phyloP scores from a whole-genome alignment of 2,113 vertebrate species.

The Chroicocephalus ridibundus region DNA sequence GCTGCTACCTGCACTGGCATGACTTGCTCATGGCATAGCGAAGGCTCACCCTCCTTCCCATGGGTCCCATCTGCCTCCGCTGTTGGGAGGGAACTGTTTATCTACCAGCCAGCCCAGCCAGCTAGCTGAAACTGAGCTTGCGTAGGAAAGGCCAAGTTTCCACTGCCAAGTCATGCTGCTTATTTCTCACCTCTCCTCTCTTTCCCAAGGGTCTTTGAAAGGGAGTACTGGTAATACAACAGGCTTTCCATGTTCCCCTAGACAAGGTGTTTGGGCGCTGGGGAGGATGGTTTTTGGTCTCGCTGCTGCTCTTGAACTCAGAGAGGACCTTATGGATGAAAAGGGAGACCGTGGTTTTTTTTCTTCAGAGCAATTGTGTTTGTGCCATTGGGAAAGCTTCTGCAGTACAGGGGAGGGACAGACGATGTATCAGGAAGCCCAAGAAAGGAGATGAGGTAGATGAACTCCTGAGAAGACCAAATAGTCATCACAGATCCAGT shows the following conservation, averaged over 20 bases:
- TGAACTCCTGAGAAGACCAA: not conserved
- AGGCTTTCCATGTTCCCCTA: not conserved
- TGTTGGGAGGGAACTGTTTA: not conserved
- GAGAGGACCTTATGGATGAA: not conserved
- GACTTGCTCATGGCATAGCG: fast-evolving
- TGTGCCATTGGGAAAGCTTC: not conserved
- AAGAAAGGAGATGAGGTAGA: not conserved
- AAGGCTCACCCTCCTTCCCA: not conserved
- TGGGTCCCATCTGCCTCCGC: not conserved
- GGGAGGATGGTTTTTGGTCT: not conserved
- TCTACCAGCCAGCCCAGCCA: not conserved
- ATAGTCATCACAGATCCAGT: not conserved
- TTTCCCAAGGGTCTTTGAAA: not conserved
- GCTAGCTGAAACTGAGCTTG: not conserved
- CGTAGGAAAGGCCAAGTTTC: not conserved
- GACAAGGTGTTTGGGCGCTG: not conserved
- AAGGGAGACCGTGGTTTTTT: not conserved
- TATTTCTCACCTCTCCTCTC: not conserved
- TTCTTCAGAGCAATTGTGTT: not conserved
- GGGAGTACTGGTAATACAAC: not conserved
- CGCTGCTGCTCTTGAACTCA: not conserved
- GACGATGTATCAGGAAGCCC: not conserved
- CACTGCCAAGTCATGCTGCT: not conserved
- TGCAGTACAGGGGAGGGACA: not conserved
- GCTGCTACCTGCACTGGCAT: not conserved